Evolutionary conservation across 2,113 vertebrate species (phyloP).

Genomic region (Bostrychus sinensis): DNA sequence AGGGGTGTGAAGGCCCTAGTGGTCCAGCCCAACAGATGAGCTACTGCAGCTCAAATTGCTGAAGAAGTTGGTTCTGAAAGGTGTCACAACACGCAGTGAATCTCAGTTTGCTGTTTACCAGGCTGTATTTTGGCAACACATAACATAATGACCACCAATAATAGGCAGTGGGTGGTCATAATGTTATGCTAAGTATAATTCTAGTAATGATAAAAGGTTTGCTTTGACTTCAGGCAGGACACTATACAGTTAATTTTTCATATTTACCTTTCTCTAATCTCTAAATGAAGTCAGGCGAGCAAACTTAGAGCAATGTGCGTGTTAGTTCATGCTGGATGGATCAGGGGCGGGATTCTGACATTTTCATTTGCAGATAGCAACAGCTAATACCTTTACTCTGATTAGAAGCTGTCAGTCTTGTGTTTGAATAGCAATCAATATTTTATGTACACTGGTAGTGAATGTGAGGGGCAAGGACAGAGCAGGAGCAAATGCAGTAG

Average conservation of each 20-base stretch:
- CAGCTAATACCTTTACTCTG: conserved; percentile 72
- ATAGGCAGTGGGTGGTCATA: too few species aligned
- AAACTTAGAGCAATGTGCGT: conserved; percentile 17
- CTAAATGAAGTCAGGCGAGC: conserved; percentile 15
- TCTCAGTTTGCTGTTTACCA: too few species aligned
- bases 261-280: conserved; percentile 17
- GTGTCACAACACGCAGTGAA: too few species aligned
- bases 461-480: conserved; percentile 46
- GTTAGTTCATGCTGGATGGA: conserved; percentile 18
- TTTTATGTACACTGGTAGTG: conserved; percentile 56
- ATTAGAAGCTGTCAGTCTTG: conserved; percentile 76
- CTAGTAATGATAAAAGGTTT: too few species aligned
- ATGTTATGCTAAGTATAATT: too few species aligned
- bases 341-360: conserved; percentile 55
- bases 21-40: too few species aligned
- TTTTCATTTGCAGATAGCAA: conserved; percentile 77
- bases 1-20: too few species aligned
- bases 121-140: too few species aligned
- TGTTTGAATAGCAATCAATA: conserved; percentile 74
- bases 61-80: too few species aligned
- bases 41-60: too few species aligned
- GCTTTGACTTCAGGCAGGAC: neutral
- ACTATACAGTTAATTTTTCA: neutral
- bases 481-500: conserved; percentile 27
- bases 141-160: too few species aligned